A percentile compares a stretch with the other conserved stretches of the same genome.
These are phyloP conservation scores for Listronotus bonariensis DNA, from an alignment of 1,140 invertebrate species.

Conservation along the genomic window DNA sequence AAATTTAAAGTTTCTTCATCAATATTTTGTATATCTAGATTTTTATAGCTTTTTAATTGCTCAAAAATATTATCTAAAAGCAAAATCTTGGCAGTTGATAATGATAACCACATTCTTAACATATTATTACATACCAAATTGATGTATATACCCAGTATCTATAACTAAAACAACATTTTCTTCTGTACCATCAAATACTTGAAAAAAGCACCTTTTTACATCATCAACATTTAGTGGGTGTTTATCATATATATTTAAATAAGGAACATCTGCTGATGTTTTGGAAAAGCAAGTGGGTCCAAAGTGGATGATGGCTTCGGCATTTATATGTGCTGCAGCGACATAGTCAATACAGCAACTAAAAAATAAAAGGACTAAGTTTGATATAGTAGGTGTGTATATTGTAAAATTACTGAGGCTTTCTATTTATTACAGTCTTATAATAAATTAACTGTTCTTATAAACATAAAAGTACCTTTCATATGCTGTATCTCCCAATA, in stretches of 20 bases:
- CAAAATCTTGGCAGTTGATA: too few species aligned
- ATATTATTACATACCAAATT: constrained; percentile 31
- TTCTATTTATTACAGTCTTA: too few species aligned
- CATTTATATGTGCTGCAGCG: constrained; percentile 82
- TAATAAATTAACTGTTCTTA: too few species aligned
- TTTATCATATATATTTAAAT: constrained; percentile 73
- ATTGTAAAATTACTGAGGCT: background rate
- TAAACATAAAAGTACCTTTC: constrained; percentile 67
- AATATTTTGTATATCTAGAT: constrained; percentile 49
- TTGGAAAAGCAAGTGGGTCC: constrained; percentile 85
- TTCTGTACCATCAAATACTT: constrained; percentile 21
- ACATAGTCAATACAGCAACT: constrained; percentile 94
- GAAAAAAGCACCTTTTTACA: constrained; percentile 25
- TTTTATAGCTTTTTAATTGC: constrained; percentile 40
- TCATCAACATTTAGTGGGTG: constrained; percentile 57
- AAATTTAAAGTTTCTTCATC: constrained; percentile 32
- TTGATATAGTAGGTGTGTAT: constrained; percentile 6
- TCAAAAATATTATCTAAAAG: constrained; percentile 7
- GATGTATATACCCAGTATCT: constrained; percentile 45
- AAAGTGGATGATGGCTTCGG: constrained; percentile 89
- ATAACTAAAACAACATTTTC: constrained; percentile 35
- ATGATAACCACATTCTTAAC: too few species aligned
- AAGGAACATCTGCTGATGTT: constrained; percentile 69
- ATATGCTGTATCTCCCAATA: constrained; percentile 92
- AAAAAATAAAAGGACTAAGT: constrained; percentile 46